These are phyloP conservation scores for Lethrus apterus DNA, from an alignment of 1,140 invertebrate genomes.

Conservation along the genomic window DNA sequence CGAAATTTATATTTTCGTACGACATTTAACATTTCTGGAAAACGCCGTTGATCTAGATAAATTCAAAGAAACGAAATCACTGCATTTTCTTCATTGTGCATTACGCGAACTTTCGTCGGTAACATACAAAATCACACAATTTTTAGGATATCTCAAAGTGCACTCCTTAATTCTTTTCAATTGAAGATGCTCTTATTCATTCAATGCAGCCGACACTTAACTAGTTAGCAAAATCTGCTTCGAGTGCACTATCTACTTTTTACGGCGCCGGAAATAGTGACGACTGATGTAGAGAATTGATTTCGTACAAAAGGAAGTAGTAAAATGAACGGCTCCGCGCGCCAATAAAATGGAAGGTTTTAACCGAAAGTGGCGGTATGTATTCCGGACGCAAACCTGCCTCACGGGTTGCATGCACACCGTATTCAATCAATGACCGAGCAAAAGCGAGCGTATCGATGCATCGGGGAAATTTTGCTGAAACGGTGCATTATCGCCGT, in stretches of 20 bases:
- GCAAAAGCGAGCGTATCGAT: too few species aligned
- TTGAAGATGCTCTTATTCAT: conserved; percentile 9
- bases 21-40: too few species aligned
- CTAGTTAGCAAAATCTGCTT: conserved; percentile 9
- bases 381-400: conserved; percentile 12
- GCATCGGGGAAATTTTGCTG: too few species aligned
- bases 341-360: conserved; percentile 11
- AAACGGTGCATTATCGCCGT: too few species aligned
- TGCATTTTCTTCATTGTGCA: not conserved
- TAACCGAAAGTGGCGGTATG: conserved; percentile 9
- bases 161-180: conserved; percentile 11
- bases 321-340: conserved; percentile 12
- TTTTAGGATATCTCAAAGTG: conserved; percentile 12
- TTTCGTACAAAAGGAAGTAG: conserved; percentile 12
- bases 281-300: conserved; percentile 13
- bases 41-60: too few species aligned
- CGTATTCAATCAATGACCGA: not conserved
- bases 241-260: not conserved
- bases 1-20: too few species aligned
- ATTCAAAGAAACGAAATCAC: conserved; percentile 2
- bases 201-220: conserved; percentile 9
- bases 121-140: too few species aligned
- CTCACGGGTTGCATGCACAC: not conserved
- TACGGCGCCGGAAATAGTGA: conserved; percentile 11
- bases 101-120: too few species aligned